These are phyloP conservation scores for Nothura maculosa DNA, from an alignment of 2,797 vertebrate genomes.

Conservation along the genomic window DNA sequence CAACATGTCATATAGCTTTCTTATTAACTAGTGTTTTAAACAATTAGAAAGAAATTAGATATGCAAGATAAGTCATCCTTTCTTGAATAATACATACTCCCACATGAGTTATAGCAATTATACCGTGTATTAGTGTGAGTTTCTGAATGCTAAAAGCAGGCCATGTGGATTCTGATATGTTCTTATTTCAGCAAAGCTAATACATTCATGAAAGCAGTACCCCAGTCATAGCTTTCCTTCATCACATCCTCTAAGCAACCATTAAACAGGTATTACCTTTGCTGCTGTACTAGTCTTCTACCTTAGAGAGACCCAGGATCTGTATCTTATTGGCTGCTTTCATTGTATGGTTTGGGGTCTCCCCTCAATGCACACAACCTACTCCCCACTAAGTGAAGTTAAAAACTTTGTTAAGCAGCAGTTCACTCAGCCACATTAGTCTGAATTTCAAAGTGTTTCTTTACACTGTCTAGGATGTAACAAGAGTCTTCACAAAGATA, in stretches of 20 bases:
- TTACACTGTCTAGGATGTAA: neutral
- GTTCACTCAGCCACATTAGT: neutral
- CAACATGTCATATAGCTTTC: neutral
- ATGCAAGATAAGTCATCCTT: slow-evolving; percentile 34
- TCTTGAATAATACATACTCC: neutral
- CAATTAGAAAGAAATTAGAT: slow-evolving; percentile 30
- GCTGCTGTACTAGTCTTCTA: neutral
- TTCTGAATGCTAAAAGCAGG: neutral
- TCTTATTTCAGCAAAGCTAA: neutral
- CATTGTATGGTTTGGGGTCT: neutral
- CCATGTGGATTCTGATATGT: neutral
- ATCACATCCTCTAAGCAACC: neutral
- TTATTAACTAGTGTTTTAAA: slow-evolving; percentile 32
- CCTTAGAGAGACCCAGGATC: neutral
- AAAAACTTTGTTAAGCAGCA: neutral
- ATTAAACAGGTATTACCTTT: slow-evolving; percentile 27
- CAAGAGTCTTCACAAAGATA: neutral
- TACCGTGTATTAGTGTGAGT: neutral
- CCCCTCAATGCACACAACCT: too few species aligned
- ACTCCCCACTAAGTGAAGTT: neutral
- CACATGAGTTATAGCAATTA: neutral
- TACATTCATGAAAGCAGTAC: neutral
- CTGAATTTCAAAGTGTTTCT: slow-evolving; percentile 16
- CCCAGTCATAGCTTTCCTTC: neutral
- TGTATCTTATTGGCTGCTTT: neutral